Evolutionary conservation across 1,140 invertebrate species (phyloP), one percentile per base, ranked within the genome.

Genomic region (Neodiprion virginianus): DNA sequence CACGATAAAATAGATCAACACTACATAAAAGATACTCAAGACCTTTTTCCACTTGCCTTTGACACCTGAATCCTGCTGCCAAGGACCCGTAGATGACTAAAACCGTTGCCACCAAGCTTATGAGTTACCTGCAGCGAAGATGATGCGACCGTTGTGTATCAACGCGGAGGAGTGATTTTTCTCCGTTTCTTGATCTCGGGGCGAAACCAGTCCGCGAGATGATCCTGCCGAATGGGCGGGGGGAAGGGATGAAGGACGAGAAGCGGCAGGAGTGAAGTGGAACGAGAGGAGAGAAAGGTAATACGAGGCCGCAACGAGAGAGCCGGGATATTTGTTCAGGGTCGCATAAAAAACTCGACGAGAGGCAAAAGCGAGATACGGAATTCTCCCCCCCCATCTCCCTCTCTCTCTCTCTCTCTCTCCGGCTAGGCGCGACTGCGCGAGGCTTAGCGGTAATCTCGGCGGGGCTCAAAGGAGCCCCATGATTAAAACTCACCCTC

Each of bases 391-490:
- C 71, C 17, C 68, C 71, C 69, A 49, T 76, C 67, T 49, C 69
- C 66, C 70, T 77, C 71, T 71, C 67, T 75, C 47, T 73, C 71
- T 69, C 73, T 77, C 53, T 76, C 72, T 74, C 76, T 69, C 69
- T 66, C 70, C 75, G 74, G 76, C 73, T 72, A 76, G 72, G 71
- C 53, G 53, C 53, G 53, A 61, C 53, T 61, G 53, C 53, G 53
- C 53, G 53, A 61, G 53, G 53, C 53, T 61, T 61, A 61, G 53
- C 53, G 53, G 53, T 61, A 61, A 61, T 61, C 53, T 61, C 53
- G 53, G 53, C 53, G 53, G 53, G n/a, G 53, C 53, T 61, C 53
- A 61, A 61, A 61, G 53, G 53, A 61, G 53, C 53, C n/a, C 53
- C 53, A 61, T 61, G 53, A 61, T 61, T 61, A 61, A 61, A 61